Base-by-base conservation (phyloP, 2,888 invertebrate species). In the Dolichomitus sp. region DNA sequence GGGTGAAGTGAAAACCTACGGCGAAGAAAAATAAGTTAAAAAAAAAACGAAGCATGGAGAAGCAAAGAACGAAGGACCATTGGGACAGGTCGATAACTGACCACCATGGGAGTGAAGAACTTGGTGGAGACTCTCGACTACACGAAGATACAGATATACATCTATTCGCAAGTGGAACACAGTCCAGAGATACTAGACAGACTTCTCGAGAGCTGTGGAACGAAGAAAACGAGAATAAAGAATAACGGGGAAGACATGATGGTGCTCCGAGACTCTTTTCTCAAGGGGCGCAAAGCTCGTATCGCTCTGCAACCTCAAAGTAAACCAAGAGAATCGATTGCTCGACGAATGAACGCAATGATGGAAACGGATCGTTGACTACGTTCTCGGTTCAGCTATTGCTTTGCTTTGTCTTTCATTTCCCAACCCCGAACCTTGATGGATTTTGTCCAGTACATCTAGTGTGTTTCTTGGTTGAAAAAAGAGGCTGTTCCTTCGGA, bases 251-350 rank as follows among this genome's bases (percentile, higher is more conserved):
- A 73, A 63, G 45, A 66, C 57, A 70, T 45, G 59, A 42, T 57
- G 14, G 65, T 48, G 77, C 37, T 33, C 61, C 17, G 73, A 73
- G 61, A 73, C 59, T 61, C 42, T 69, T 69, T 80, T 68, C 63
- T 50, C 42, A 17, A 69, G 73, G 61, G 48, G 73, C 52, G 40
- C 19, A 68, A 68, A 68, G 42, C 61, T 48, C 66, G 70, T 59
- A 70, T 79, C 68, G 59, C 50, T 45, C 42, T n/a, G 27, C 37
- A 52, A 68, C 42, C 50, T 75, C 79, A 79, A 79, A 79, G 82
- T 79, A 79, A 76, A 83, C 61, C 40, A 40, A 63, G 72, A 76
- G 52, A 76, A 83, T 80, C 83, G 76, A 76, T 76, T 79, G 9
- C 45, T 37, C 48, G 76, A 68, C 57, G 68, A 48, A 72, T 54